Evolutionary conservation across 2,113 vertebrate genomes (phyloP), one percentile per base, ranked within the genome.

Genomic region (Dinomys branickii): DNA sequence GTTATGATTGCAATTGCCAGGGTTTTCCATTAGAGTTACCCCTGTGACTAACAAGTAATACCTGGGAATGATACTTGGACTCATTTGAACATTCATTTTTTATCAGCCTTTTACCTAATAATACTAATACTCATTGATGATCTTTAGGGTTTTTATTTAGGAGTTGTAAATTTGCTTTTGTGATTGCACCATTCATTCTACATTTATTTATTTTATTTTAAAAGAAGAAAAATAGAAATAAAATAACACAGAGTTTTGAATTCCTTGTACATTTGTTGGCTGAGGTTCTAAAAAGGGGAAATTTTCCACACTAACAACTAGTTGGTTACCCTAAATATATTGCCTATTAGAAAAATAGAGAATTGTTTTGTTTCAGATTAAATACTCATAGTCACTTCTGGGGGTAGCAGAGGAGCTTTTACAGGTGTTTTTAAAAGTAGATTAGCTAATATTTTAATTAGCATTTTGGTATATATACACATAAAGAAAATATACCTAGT

Each of bases 321-420:
- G 35, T 84, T 91, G 44, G 59, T 94, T 94, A 88, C 11, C 33
- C 33, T 81, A 67, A 85, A 28, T 83, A 44, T 3, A 84, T 69
- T 88, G 90, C 35, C 77, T 83, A 22, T 86, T 97, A 88, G 88
- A 65, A 97, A 91, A 94, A 14, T 77, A 84, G 20, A 61, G 61
- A 20, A 73, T 35, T 35, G 59, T 44, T n/a, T 75, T 87, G 52
- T 89, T 95, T 93, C 80, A 67, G 13, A 84, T 59, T 88, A 85
- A 80, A 56, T 89, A n/a, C 77, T 88, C 54, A 56, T 69, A 87
- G 47, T 91, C 19, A 78, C 28, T 30, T 86, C 35, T 20, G 65
- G 14, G 17, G 1, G 7, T 92, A 24, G 14, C 81, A 95, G 24
- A 38, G 58, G 58, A 71, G 11, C 77, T 95, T 91, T 92, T 35